Evolutionary conservation across 1,140 invertebrate genomes (phyloP).

Genomic region (Brachionus asplanchnoidis): DNA sequence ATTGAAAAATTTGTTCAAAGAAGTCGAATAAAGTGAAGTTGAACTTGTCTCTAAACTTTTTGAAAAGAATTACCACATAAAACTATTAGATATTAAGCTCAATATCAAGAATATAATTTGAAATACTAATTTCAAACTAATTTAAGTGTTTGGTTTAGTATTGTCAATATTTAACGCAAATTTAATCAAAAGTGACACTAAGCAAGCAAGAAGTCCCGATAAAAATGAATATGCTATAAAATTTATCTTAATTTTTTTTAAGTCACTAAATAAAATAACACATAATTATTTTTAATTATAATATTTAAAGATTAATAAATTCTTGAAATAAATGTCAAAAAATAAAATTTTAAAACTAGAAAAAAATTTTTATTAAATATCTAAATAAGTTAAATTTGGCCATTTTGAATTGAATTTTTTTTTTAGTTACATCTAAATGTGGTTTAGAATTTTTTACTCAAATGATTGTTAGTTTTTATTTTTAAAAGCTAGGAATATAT

Average conservation of each 20-base stretch:
- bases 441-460: too few relatives aligned
- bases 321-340: not conserved
- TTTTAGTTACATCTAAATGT: too few relatives aligned
- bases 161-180: constrained; percentile 32
- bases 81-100: not conserved
- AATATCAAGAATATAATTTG: not conserved
- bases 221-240: constrained; percentile 3
- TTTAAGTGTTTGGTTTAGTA: not conserved
- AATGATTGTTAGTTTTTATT: too few relatives aligned
- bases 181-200: constrained; percentile 30
- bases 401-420: not conserved
- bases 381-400: not conserved
- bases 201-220: constrained; percentile 22
- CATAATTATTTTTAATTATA: not conserved
- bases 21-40: not conserved
- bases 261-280: not conserved
- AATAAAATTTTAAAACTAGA: not conserved
- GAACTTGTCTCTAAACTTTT: constrained; percentile 15
- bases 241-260: not conserved
- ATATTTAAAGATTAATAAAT: not conserved
- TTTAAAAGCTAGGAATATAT: too few relatives aligned
- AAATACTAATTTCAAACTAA: not conserved
- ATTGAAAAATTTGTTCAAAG: constrained; percentile 36
- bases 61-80: constrained; percentile 40
- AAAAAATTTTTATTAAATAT: not conserved